phyloP scores from a whole-genome alignment of 2,888 invertebrate species.

The Diadegma fenestrale region DNA sequence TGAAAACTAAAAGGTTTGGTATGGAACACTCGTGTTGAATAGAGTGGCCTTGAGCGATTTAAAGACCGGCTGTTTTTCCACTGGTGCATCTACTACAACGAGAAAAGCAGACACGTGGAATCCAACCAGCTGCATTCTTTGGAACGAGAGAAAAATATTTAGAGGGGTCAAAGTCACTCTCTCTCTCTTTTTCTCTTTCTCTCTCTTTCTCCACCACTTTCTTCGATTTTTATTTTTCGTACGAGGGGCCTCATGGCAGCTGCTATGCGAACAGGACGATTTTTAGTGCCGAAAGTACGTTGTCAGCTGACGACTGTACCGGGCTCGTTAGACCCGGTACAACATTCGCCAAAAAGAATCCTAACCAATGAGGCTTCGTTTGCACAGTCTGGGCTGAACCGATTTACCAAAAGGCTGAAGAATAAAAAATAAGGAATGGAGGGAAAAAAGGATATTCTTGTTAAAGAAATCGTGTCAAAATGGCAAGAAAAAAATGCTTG shows the following conservation, averaged over 20 bases:
- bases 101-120: conserved; percentile 29
- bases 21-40: conserved; percentile 34
- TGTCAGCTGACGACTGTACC: conserved; percentile 29
- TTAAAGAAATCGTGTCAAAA: not conserved
- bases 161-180: conserved; percentile 41
- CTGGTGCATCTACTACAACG: conserved; percentile 45
- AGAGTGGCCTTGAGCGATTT: conserved; percentile 58
- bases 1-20: conserved; percentile 48
- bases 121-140: conserved; percentile 70
- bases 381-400: not conserved
- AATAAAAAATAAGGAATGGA: not conserved
- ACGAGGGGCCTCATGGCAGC: conserved; percentile 17
- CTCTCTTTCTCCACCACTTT: conserved; percentile 31
- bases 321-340: not conserved
- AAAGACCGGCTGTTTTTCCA: conserved; percentile 57
- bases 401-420: not conserved
- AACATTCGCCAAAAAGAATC: not conserved
- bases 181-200: conserved; percentile 6
- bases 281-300: not conserved
- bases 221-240: conserved; percentile 44
- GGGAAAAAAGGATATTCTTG: not conserved
- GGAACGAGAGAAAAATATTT: conserved; percentile 61
- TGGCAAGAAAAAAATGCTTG: not conserved
- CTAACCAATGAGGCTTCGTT: not conserved
- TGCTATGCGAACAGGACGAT: conserved; percentile 34